Base-by-base conservation (phyloP, 1,140 invertebrate species). In the Trichomalopsis sarcophagae region DNA sequence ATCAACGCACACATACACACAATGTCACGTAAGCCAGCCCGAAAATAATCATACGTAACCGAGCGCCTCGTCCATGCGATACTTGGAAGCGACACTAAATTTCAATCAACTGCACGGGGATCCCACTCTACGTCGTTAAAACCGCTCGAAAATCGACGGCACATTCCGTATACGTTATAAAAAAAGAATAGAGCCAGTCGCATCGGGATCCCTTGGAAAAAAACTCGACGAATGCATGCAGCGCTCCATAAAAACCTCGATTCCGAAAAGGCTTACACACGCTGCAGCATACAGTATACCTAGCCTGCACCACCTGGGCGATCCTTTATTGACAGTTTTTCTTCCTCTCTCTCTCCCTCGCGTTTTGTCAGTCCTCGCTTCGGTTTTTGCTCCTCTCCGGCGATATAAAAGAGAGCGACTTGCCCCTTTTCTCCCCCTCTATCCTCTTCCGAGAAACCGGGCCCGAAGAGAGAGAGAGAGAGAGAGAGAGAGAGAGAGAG, bases 251-350 rank as follows among this genome's bases (percentile, higher is more conserved):
- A 62, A 62, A 62, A n/a, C 55, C 55, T n/a, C 55, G 55, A 62
- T 62, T 62, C 17, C 55, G 55, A 62, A 62, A 44, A 44, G 55
- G 55, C 21, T 21, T 62, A 62, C 17, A 62, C 55, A 17, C 17
- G 17, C 55, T 62, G 55, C 17, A 21, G 2, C 10, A 14, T 50
- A 14, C 47, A 1, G 47, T 11, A 33, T 40, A 40, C 14, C 1
- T 13, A 62, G 10, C n/a, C 27, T 27, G 27, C 27, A 33, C 9
- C 30, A 55, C 68, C 47, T 66, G 81, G 81, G 21, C 81, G 55
- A 83, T 76, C 81, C 81, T 83, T 83, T 83, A 83, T 83, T 83
- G 73, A 83, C 81, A 83, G 55, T 83, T 21, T 77, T 47, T 30
- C 55, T 71, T 30, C 71, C 62, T 76, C 83, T 81, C 55, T 85